Conservation (phyloP, 1,140 invertebrate genomes). For the Scaptodrosophila lebanonensis region DNA sequence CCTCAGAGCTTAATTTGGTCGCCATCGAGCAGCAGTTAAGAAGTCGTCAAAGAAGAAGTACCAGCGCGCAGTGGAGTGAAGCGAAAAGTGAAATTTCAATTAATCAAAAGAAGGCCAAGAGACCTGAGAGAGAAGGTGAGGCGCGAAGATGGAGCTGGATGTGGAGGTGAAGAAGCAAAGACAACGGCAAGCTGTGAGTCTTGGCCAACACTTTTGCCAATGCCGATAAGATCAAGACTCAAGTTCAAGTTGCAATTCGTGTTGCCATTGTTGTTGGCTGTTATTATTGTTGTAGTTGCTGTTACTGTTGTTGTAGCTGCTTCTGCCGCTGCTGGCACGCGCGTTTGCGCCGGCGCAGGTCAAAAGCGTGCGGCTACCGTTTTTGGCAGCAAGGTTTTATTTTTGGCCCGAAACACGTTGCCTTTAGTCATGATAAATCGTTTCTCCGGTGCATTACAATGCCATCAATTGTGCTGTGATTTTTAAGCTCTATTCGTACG, state of each 20-base stretch:
- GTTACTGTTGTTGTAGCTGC: constrained; percentile 25
- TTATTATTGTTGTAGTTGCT: constrained; percentile 1
- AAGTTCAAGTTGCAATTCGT: constrained; percentile 40
- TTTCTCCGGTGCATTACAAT: constrained; percentile 6
- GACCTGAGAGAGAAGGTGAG: not conserved
- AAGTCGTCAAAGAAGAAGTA: constrained; percentile 42
- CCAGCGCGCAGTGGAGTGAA: constrained; percentile 1
- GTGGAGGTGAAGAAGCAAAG: not conserved
- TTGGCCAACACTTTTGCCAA: constrained; percentile 57
- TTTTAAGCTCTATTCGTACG: too few species aligned
- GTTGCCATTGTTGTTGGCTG: constrained; percentile 33
- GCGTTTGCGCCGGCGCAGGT: constrained; percentile 47
- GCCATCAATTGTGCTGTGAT: too few species aligned
- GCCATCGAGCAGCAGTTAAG: constrained; percentile 18
- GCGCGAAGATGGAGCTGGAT: not conserved
- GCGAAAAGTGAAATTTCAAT: constrained; percentile 57
- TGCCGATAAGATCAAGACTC: constrained; percentile 53
- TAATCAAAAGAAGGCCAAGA: constrained; percentile 23
- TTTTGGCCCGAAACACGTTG: constrained; percentile 58
- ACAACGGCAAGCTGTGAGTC: constrained; percentile 5
- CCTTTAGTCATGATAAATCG: constrained; percentile 32
- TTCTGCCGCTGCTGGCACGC: constrained; percentile 25
- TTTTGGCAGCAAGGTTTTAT: too few species aligned
- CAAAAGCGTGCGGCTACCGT: constrained; percentile 73
- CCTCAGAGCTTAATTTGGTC: constrained; percentile 24